Percentiles rank a stretch among this genome's conserved stretches.
phyloP scores from a whole-genome alignment of 1,140 invertebrate genomes.

The Argopecten irradians region DNA sequence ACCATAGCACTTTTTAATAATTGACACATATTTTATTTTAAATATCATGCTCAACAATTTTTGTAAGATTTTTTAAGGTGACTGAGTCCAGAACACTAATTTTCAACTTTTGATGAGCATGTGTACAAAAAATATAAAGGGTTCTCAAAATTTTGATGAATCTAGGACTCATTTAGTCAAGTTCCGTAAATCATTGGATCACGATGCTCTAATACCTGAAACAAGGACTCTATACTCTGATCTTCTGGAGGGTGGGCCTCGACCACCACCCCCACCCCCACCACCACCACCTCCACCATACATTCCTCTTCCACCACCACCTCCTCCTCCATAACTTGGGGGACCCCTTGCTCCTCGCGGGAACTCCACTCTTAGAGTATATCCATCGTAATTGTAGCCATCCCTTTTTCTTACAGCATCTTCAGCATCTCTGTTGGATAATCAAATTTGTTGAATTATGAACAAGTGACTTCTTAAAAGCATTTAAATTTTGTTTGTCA shows the following conservation, averaged over 20 bases:
- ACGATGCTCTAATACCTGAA: constrained; percentile 86
- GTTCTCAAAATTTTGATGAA: no score
- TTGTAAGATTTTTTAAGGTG: no score
- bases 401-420: constrained; percentile 97
- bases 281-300: constrained; percentile 49
- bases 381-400: constrained; percentile 99
- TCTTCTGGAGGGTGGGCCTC: constrained; percentile 90
- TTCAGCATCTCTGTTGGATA: constrained; percentile 89
- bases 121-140: no score
- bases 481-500: neutral
- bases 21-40: no score
- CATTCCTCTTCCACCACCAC: constrained; percentile 52
- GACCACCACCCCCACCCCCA: constrained; percentile 64
- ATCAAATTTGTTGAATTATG: neutral
- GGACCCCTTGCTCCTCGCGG: constrained; percentile 57
- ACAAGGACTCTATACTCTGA: constrained; percentile 96
- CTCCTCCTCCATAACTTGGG: neutral
- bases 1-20: no score
- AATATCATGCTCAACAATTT: no score
- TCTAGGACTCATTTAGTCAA: no score
- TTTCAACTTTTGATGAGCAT: neutral
- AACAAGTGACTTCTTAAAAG: neutral
- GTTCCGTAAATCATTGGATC: no score
- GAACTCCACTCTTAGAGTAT: constrained; percentile 96
- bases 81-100: no score